Evolutionary conservation across 2,888 invertebrate genomes (phyloP).

Genomic region (Zaprionus bogoriensis): DNA sequence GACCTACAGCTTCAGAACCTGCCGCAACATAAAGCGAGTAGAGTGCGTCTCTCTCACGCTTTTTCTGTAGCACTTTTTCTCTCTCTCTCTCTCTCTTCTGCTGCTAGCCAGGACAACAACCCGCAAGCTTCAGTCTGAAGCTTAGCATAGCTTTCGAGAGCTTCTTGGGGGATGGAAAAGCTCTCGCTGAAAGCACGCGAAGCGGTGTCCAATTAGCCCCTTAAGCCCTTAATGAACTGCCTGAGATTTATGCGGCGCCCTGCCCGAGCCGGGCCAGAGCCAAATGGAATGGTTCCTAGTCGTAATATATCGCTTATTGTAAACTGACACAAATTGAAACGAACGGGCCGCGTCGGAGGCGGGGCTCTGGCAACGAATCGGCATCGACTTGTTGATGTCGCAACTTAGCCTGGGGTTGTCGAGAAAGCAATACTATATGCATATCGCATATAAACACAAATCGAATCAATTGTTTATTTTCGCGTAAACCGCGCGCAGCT

Average conservation of each 20-base stretch:
- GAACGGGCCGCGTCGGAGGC: slow-evolving; percentile 12
- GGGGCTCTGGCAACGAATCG: not conserved
- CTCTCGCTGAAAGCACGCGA: no score
- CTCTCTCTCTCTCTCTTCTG: not conserved
- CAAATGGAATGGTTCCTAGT: slow-evolving; percentile 2
- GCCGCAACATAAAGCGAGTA: not conserved
- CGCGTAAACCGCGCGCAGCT: slow-evolving; percentile 12
- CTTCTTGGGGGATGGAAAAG: slow-evolving; percentile 24
- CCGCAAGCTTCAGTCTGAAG: slow-evolving; percentile 7
- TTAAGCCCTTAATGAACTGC: slow-evolving; percentile 41
- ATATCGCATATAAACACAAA: not conserved
- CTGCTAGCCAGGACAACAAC: slow-evolving; percentile 32
- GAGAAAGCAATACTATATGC: not conserved
- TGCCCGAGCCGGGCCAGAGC: slow-evolving; percentile 7
- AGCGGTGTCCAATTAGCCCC: slow-evolving; percentile 25
- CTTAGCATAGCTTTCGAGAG: slow-evolving; percentile 13
- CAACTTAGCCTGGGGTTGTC: slow-evolving; percentile 1
- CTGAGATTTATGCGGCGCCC: slow-evolving; percentile 39
- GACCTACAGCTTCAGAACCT: not conserved
- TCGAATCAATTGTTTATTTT: slow-evolving; percentile 32
- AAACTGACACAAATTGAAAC: slow-evolving; percentile 42
- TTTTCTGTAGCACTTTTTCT: not conserved
- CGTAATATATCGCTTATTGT: slow-evolving; percentile 32
- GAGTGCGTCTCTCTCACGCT: not conserved
- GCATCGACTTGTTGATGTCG: slow-evolving; percentile 41